These are phyloP conservation scores for Helicolenus hilgendorfi DNA, from an alignment of 2,797 vertebrate species.

Conservation along the genomic window DNA sequence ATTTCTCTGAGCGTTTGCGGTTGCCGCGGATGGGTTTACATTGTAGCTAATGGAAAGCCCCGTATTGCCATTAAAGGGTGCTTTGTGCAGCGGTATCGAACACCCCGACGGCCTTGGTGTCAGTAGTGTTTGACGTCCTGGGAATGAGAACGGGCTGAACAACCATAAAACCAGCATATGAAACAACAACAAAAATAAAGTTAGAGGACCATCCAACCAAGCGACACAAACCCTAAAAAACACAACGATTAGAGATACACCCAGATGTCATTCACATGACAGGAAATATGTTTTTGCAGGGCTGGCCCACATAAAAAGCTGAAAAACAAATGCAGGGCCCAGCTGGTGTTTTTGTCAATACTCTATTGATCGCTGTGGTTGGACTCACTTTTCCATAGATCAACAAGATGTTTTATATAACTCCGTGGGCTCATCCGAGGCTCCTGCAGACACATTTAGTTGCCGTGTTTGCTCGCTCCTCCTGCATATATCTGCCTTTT, in stretches of 20 bases:
- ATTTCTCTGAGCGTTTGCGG: too few species aligned
- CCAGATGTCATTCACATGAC: background rate
- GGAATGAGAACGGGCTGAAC: background rate
- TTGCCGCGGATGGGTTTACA: too few species aligned
- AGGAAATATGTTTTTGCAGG: background rate
- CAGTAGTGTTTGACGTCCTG: too few species aligned
- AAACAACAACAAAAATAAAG: background rate
- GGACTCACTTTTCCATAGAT: slow-evolving; percentile 72
- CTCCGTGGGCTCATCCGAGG: slow-evolving; percentile 28
- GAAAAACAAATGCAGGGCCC: slow-evolving; percentile 41
- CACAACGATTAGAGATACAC: background rate
- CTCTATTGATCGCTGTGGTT: slow-evolving; percentile 57
- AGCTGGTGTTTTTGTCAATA: slow-evolving; percentile 68
- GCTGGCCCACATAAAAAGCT: slow-evolving; percentile 1
- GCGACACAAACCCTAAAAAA: background rate
- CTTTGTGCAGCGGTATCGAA: too few species aligned
- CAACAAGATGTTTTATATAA: slow-evolving; percentile 78
- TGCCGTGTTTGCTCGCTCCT: slow-evolving; percentile 19
- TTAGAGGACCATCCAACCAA: background rate
- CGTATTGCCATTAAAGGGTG: too few species aligned
- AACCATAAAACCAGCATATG: background rate
- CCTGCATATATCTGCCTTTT: slow-evolving; percentile 41
- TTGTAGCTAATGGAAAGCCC: too few species aligned
- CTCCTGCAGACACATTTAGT: slow-evolving; percentile 16
- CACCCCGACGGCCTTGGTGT: too few species aligned